These are phyloP conservation scores for Anthoptus insignis DNA, from an alignment of 2,888 invertebrate genomes.

Conservation along the genomic window DNA sequence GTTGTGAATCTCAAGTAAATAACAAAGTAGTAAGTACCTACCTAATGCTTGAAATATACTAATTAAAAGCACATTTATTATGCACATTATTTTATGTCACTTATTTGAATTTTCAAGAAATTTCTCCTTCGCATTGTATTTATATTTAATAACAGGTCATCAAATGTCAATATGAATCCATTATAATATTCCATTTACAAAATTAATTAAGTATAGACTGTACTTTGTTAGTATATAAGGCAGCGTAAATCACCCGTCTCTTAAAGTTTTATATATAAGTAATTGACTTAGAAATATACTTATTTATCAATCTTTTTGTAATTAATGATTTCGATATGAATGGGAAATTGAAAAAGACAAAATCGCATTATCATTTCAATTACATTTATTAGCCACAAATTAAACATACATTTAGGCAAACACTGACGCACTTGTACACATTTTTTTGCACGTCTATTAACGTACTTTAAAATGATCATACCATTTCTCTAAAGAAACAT, in stretches of 20 bases:
- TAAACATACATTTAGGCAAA: conserved; percentile 18
- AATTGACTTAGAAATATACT: conserved; percentile 86
- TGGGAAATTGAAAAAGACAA: conserved; percentile 67
- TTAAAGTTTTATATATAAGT: conserved; percentile 81
- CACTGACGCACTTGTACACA: conserved; percentile 5
- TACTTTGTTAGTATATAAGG: conserved; percentile 77
- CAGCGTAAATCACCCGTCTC: conserved; percentile 86
- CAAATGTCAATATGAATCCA: conserved; percentile 50
- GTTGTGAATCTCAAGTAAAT: conserved; percentile 5
- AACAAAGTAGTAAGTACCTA: not conserved
- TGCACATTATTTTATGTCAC: conserved; percentile 3
- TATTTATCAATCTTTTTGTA: conserved; percentile 85
- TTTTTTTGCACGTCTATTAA: not conserved
- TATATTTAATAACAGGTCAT: conserved; percentile 45
- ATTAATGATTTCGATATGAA: conserved; percentile 82
- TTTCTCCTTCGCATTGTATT: no score
- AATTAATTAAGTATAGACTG: conserved; percentile 78
- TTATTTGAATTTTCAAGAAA: no score
- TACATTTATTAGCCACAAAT: conserved; percentile 64
- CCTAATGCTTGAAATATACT: not conserved
- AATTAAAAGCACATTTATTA: conserved; percentile 20
- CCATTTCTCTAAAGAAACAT: no score
- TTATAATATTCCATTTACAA: conserved; percentile 85
- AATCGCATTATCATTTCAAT: conserved; percentile 61
- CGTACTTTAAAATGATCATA: no score